Percentiles rank a stretch among this genome's conserved stretches.
These are phyloP conservation scores for Electrophaes corylata DNA, from an alignment of 2,888 invertebrate genomes.

Conservation along the genomic window DNA sequence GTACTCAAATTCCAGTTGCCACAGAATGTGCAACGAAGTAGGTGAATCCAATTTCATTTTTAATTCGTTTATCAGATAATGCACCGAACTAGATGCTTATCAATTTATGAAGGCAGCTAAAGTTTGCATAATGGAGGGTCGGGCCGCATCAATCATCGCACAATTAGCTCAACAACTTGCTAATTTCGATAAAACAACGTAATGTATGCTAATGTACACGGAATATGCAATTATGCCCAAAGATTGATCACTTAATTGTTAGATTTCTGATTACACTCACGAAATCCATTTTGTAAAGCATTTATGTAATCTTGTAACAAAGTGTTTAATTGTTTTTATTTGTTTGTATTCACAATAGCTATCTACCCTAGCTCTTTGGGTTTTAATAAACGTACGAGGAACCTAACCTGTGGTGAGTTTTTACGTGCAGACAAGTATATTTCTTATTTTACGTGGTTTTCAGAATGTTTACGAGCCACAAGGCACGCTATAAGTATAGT, in stretches of 20 bases:
- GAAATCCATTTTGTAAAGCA: not conserved
- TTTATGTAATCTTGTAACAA: not conserved
- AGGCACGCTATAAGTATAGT: no score
- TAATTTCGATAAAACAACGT: constrained; percentile 34
- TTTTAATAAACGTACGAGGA: not conserved
- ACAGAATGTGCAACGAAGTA: no score
- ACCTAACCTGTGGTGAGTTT: not conserved
- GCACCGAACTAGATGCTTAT: not conserved
- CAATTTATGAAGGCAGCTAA: not conserved
- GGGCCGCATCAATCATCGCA: constrained; percentile 22
- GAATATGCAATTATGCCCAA: constrained; percentile 19
- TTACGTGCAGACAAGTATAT: no score
- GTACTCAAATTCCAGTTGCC: no score
- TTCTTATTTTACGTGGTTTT: no score
- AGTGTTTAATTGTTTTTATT: not conserved
- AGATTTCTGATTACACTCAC: constrained; percentile 17
- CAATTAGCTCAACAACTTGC: constrained; percentile 38
- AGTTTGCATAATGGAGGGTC: not conserved
- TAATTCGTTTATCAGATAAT: no score
- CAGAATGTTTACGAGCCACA: no score
- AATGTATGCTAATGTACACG: constrained; percentile 12
- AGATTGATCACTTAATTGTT: constrained; percentile 7
- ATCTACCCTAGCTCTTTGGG: not conserved
- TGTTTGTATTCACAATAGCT: not conserved
- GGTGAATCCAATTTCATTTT: no score